Evolutionary conservation across 2,113 vertebrate species (phyloP), one percentile per base, ranked within the genome.

Genomic region (Brachypodius melanocephalos): DNA sequence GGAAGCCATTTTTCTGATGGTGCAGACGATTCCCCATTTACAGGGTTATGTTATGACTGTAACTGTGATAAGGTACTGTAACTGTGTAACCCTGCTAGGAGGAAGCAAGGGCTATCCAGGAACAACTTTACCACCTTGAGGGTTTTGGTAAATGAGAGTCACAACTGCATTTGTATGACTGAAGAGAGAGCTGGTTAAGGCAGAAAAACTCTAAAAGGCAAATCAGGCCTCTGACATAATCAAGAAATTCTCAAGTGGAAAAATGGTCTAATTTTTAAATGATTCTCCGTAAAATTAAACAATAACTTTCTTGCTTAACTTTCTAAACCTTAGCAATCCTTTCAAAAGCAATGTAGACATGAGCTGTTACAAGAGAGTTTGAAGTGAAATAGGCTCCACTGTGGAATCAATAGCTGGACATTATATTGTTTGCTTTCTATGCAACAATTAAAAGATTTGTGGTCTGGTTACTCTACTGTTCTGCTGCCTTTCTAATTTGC

Each of bases 401-500:
- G 21, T 62, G 40, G 36, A 97, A 86, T 73, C 86, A 78, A 31
- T 38, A 91, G 59, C 25, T 73, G 31, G 55, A 40, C 28, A 42
- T 65, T 59, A 22, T 79, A 63, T 63, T 75, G 8, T 2, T 82
- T 62, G 36, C 38, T 94, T 92, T 24, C 17, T 66, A 40, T 65
- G 69, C 42, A 73, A 68, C 40, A 68, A 83, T 76, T 85, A 88
- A 90, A 93, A 67, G 19, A 5, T 46, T 7, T 63, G 61, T 62
- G 75, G 67, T 89, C 38, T 31, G 9, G 29, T 88, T 92, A 85
- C 63, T 90, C 49, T 66, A 45, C 63, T 32, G 17, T 66, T 95
- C 38, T 34, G 74, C 57, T 93, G 54, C 43, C 68, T 80, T 94
- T 93, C 77, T 97, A 88, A 91, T 95, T 95, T 95, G 82, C 74